Percentiles rank a stretch among this genome's conserved stretches.
phyloP scores from a whole-genome alignment of 2,888 invertebrate species.

The Bellardia pandia region DNA sequence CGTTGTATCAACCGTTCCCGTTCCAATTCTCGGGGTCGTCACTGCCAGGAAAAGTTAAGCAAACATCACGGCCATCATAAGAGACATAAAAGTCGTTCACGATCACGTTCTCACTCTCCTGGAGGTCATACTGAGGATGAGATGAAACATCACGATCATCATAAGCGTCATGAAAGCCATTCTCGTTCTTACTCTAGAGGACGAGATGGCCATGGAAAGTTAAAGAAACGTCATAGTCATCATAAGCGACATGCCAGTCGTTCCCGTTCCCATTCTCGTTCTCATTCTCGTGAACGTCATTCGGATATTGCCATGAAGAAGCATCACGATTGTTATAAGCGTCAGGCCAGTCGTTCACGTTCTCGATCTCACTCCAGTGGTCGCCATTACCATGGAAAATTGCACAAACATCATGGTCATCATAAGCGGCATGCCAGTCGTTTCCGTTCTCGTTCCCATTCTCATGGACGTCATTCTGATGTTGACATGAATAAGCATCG shows the following conservation, averaged over 20 bases:
- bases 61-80: not conserved
- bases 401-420: slow-evolving; percentile 21
- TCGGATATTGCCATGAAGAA: not conserved
- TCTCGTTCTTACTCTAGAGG: slow-evolving; percentile 51
- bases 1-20: slow-evolving; percentile 29
- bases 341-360: slow-evolving; percentile 35
- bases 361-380: slow-evolving; percentile 17
- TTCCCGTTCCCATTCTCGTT: slow-evolving; percentile 46
- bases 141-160: slow-evolving; percentile 19
- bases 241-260: slow-evolving; percentile 27
- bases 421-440: slow-evolving; percentile 37
- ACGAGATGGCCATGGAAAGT: not conserved
- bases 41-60: not conserved
- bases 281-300: slow-evolving; percentile 5
- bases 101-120: slow-evolving; percentile 13
- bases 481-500: not conserved
- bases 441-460: slow-evolving; percentile 40
- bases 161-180: not conserved
- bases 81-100: slow-evolving; percentile 27
- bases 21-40: not conserved
- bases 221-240: slow-evolving; percentile 39
- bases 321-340: not conserved
- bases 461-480: slow-evolving; percentile 11
- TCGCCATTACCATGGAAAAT: not conserved
- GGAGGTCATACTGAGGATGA: not conserved